Base-by-base conservation (phyloP, 2,797 vertebrate species). In the Pelodytes ibericus region DNA sequence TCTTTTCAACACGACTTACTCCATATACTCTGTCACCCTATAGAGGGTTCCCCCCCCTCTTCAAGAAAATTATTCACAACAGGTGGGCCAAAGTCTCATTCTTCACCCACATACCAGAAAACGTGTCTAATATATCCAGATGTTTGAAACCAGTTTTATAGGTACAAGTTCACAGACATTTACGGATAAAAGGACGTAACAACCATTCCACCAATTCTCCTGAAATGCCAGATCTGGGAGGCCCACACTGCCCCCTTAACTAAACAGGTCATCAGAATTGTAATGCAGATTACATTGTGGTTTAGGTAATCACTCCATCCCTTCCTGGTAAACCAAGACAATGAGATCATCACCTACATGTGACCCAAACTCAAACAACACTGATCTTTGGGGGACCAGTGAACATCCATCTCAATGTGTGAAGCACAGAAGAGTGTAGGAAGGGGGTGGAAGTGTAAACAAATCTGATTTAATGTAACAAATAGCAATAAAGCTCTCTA, bases 21-120 rank as follows among this genome's bases (percentile, higher is more conserved):
- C 71, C 76, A 73, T 79, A 73, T 79, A 79, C 71, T 65, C 63
- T 63, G 71, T 78, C 70, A 58, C 76, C 76, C 71, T 73, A 47
- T 79, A 73, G 76, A 73, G 62, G 13, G 33, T 36, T 36, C 13
- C 13, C 13, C 13, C 13, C 56, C 61, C 72, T 53, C 11, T 73
- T 44, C 75, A 72, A 39, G 47, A 73, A 79, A 79, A 79, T 79
- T 79, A 79, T 79, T 79, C 76, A 79, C 71, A 79, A 79, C 76
- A 79, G 76, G 76, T 79, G 76, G 76, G 76, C 71, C 56, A 57
- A 58, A 62, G 76, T 24, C 75, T 63, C 76, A 61, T 64, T 79
- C 62, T 72, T 69, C 76, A 60, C 56, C 58, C 44, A 53, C 76
- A 79, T 79, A 79, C 76, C 76, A 79, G 57, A 18, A 29, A 73